These are phyloP conservation scores for Archivesica marissinica DNA, from an alignment of 1,140 invertebrate genomes.

Conservation along the genomic window DNA sequence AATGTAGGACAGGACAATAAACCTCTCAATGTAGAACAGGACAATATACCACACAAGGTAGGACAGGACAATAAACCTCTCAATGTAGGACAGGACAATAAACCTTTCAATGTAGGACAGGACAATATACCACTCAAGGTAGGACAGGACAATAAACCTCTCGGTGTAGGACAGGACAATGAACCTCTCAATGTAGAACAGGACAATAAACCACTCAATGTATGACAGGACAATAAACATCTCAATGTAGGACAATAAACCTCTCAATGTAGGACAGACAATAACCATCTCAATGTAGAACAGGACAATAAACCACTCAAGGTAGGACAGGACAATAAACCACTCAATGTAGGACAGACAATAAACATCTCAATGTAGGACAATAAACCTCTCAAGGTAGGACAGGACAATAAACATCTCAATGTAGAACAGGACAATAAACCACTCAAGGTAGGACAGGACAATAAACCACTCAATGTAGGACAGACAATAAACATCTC, in stretches of 20 bases:
- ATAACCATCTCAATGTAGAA: constrained; percentile 48
- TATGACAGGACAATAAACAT: too few relatives aligned
- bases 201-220: constrained; percentile 55
- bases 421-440: constrained; percentile 51
- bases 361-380: too few relatives aligned
- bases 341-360: too few relatives aligned
- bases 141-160: constrained; percentile 35
- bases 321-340: too few relatives aligned
- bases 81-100: constrained; percentile 50
- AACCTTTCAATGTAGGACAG: constrained; percentile 43
- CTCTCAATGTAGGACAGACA: constrained; percentile 57
- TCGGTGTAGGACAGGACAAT: constrained; percentile 48
- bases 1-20: constrained; percentile 51
- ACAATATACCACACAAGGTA: constrained; percentile 56
- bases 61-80: constrained; percentile 42
- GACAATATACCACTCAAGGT: constrained; percentile 58
- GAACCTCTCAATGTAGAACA: constrained; percentile 48
- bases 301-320: constrained; percentile 52
- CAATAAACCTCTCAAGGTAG: constrained; percentile 57
- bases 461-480: too few relatives aligned
- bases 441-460: constrained; percentile 54
- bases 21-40: constrained; percentile 45
- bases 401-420: constrained; percentile 41
- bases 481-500: too few relatives aligned
- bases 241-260: constrained; percentile 48